These are phyloP conservation scores for Heteromormyrus szaboi DNA, from an alignment of 2,797 vertebrate species.

Conservation along the genomic window DNA sequence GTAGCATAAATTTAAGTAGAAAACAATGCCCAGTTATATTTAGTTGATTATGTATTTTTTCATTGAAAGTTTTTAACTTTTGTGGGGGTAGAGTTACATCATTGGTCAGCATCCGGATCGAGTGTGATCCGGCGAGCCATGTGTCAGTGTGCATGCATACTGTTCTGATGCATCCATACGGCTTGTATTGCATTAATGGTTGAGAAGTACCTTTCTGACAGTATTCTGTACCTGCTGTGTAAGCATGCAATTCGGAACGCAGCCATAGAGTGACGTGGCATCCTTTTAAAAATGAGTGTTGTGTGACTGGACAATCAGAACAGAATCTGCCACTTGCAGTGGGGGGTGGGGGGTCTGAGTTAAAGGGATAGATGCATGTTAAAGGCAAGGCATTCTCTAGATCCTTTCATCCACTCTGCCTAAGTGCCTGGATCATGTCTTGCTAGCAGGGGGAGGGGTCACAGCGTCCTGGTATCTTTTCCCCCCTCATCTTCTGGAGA, in stretches of 20 bases:
- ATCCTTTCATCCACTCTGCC: neutral
- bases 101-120: neutral
- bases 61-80: neutral
- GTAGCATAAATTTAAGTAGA: neutral
- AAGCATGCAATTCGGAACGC: neutral
- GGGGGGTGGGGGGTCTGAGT: neutral
- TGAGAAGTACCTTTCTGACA: neutral
- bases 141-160: neutral
- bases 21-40: neutral
- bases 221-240: neutral
- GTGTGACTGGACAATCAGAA: neutral
- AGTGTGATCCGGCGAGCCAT: neutral
- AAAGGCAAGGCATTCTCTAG: neutral
- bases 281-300: neutral
- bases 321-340: neutral
- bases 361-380: neutral
- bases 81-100: neutral
- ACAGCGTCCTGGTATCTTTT: neutral
- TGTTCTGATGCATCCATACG: neutral
- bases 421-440: slow-evolving; percentile 6
- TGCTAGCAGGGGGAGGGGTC: neutral
- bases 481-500: slow-evolving; percentile 25
- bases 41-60: neutral
- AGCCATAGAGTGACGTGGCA: neutral
- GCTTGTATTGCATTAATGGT: neutral